These are phyloP conservation scores for Lophotriccus pileatus DNA, from an alignment of 2,797 vertebrate species.

Conservation along the genomic window DNA sequence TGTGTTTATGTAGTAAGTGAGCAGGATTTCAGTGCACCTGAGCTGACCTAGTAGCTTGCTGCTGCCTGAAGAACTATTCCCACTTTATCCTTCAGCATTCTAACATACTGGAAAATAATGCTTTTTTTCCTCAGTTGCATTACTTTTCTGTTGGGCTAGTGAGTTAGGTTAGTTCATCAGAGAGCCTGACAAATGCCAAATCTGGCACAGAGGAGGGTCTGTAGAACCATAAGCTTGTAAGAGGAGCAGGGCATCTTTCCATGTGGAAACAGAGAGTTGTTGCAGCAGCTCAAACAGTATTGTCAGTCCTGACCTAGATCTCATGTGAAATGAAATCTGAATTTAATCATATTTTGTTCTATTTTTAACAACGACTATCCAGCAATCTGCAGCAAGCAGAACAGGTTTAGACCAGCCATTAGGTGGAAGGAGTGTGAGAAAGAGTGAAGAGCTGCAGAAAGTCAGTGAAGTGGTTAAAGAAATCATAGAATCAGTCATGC, in stretches of 20 bases:
- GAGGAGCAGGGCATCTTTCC: neutral
- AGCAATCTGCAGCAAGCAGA: neutral
- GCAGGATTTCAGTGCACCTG: neutral
- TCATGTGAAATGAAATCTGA: neutral
- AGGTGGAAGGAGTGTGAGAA: neutral
- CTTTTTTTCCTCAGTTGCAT: neutral
- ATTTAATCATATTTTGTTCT: neutral
- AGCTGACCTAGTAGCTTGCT: neutral
- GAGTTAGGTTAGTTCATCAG: neutral
- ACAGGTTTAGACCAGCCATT: neutral
- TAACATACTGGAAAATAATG: neutral
- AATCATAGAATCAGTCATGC: neutral
- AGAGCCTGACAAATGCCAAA: neutral
- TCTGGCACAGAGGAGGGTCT: rapidly evolving
- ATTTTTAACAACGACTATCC: neutral
- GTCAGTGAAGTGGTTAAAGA: neutral
- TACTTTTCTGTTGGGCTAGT: neutral
- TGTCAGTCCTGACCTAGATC: neutral
- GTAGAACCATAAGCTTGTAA: neutral
- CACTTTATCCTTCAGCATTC: neutral
- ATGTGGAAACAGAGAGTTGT: neutral
- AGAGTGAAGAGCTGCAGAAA: neutral
- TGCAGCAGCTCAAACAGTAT: neutral
- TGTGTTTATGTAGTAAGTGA: neutral
- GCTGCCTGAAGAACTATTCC: neutral